These are phyloP conservation scores for Brachionus asplanchnoidis DNA, from an alignment of 1,140 invertebrate genomes.

Conservation along the genomic window DNA sequence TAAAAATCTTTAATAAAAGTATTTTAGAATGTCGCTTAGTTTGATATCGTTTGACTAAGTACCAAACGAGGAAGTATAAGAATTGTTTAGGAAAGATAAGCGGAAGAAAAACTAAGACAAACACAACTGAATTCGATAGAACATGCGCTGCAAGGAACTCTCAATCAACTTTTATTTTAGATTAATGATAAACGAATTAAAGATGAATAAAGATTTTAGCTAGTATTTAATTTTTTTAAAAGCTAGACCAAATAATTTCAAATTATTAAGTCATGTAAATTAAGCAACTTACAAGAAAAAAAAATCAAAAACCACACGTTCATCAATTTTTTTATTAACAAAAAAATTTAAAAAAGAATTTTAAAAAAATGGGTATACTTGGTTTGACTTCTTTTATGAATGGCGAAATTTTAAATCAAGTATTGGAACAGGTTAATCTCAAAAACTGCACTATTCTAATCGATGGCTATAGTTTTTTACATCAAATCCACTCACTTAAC, in stretches of 20 bases:
- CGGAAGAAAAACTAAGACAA: too few species aligned
- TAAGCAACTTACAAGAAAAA: background rate
- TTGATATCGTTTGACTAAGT: too few species aligned
- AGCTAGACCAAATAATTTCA: background rate
- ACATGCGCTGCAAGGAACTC: too few species aligned
- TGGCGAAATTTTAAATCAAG: background rate
- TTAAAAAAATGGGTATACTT: constrained; percentile 7
- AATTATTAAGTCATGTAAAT: background rate
- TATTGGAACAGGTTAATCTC: background rate
- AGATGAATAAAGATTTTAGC: too few species aligned
- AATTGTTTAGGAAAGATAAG: too few species aligned
- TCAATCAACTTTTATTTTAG: too few species aligned
- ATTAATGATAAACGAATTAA: too few species aligned
- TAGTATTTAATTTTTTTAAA: too few species aligned
- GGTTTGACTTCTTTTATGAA: constrained; percentile 23
- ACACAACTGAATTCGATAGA: too few species aligned
- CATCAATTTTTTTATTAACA: background rate
- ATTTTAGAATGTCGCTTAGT: too few species aligned
- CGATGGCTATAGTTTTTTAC: constrained; percentile 21
- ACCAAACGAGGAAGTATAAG: too few species aligned
- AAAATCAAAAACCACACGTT: background rate
- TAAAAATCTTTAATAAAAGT: too few species aligned
- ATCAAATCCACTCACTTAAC: background rate
- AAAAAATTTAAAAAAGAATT: background rate
- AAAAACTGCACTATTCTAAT: background rate